Base-by-base conservation (phyloP, 23 tunicate species). In the Corella eumyota region DNA sequence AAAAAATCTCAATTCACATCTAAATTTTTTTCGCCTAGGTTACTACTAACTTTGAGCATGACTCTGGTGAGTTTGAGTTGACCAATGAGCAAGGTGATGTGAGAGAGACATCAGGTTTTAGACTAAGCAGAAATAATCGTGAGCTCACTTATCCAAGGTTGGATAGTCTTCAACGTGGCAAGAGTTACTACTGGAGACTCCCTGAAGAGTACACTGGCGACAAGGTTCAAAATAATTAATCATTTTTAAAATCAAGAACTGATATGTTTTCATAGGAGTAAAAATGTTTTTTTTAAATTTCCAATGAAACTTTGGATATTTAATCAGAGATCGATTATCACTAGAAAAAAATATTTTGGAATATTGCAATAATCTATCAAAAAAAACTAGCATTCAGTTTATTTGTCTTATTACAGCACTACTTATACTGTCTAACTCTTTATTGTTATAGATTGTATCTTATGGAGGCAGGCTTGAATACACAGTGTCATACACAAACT, bases 381-480 rank as follows among this genome's bases (percentile, higher is more conserved):
- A n/a, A n/a, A n/a, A n/a, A n/a, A n/a, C n/a, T n/a, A n/a, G n/a
- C n/a, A n/a, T n/a, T n/a, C n/a, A n/a, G n/a, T n/a, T n/a, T n/a
- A n/a, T n/a, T n/a, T 40, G 48, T 40, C 15, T 40, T 40, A 40
- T 40, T 9, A 40, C 11, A 40, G 48, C 15, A 9, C 48, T 40
- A 15, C 48, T 15, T 9, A 40, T 40, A 40, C n/a, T n/a, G n/a
- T n/a, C n/a, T n/a, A n/a, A n/a, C n/a, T n/a, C n/a, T n/a, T n/a
- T n/a, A n/a, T n/a, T 25, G 28, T 45, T 31, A 0, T 32, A 79
- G 95, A 69, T 93, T 50, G 81, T 78, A 21, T 85, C 95, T 21
- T 84, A 85, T 46, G 99, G 99, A 26, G 99, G 99, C 34, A 54
- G 69, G 7, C 68, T 93, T 11, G 51, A 64, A 13, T 93, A 73